phyloP scores from a whole-genome alignment of 2,113 vertebrate genomes.

The Brachyhypopomus gauderio region DNA sequence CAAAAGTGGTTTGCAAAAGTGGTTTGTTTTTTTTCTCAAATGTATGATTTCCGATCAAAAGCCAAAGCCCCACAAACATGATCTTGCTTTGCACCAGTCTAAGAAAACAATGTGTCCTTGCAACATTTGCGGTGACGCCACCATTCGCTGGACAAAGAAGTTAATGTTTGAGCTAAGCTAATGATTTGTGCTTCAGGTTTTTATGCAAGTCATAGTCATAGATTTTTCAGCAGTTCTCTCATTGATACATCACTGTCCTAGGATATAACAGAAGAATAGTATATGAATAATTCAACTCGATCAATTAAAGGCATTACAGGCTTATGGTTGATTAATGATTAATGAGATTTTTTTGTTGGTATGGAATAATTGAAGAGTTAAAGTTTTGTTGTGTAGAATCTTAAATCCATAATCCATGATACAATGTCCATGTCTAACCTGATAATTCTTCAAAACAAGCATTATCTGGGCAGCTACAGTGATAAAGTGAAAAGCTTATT shows the following conservation, averaged over 20 bases:
- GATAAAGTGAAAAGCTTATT: not conserved
- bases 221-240: not conserved
- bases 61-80: not conserved
- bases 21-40: not conserved
- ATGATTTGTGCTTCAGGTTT: not conserved
- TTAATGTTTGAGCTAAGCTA: not conserved
- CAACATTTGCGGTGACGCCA: not conserved
- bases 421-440: not conserved
- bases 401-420: constrained; percentile 5
- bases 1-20: not conserved
- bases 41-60: not conserved
- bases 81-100: not conserved
- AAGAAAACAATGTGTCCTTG: not conserved
- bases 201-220: constrained; percentile 12
- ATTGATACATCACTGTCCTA: not conserved
- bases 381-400: not conserved
- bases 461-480: constrained; percentile 13
- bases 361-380: not conserved
- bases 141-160: not conserved
- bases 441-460: constrained; percentile 1
- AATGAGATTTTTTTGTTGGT: not conserved
- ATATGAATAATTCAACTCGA: not conserved
- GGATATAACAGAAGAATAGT: not conserved
- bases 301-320: not conserved
- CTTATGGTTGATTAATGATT: not conserved